Evolutionary conservation across 2,888 invertebrate genomes (phyloP).

Genomic region (Ypsolopha scabrella): DNA sequence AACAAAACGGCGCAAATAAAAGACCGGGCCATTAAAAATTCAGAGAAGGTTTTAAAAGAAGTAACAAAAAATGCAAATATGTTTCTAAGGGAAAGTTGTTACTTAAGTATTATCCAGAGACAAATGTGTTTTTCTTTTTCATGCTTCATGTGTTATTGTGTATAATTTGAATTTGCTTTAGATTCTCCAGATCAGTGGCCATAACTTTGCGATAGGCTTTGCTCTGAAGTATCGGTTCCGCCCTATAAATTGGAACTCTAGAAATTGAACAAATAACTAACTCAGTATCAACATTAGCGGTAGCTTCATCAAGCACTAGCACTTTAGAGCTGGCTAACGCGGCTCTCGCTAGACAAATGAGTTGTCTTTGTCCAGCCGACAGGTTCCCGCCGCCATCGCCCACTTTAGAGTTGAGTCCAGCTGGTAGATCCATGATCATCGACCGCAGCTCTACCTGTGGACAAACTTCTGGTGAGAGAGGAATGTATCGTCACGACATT

Average conservation of each 20-base stretch:
- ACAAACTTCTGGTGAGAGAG: background rate
- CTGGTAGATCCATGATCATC: conserved; percentile 61
- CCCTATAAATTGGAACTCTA: too few species aligned
- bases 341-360: conserved; percentile 75
- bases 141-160: too few species aligned
- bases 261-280: conserved; percentile 35
- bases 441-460: conserved; percentile 74
- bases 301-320: conserved; percentile 84
- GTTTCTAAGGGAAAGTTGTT: too few species aligned
- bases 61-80: too few species aligned
- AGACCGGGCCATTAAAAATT: too few species aligned
- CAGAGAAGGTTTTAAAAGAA: too few species aligned
- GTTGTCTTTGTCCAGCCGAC: conserved; percentile 78
- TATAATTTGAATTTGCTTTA: too few species aligned
- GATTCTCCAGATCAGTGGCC: too few species aligned
- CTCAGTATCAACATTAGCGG: conserved; percentile 90
- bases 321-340: conserved; percentile 77
- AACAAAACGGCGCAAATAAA: too few species aligned
- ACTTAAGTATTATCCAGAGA: too few species aligned
- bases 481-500: background rate
- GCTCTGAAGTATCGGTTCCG: background rate
- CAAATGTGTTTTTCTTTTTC: too few species aligned
- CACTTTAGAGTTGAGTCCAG: conserved; percentile 69
- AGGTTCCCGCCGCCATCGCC: conserved; percentile 77
- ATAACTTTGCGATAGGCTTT: conserved; percentile 22